Percentiles rank a stretch among this genome's conserved stretches.
Evolutionary conservation across 2,797 vertebrate genomes (phyloP).

Genomic region (Poecilia picta): DNA sequence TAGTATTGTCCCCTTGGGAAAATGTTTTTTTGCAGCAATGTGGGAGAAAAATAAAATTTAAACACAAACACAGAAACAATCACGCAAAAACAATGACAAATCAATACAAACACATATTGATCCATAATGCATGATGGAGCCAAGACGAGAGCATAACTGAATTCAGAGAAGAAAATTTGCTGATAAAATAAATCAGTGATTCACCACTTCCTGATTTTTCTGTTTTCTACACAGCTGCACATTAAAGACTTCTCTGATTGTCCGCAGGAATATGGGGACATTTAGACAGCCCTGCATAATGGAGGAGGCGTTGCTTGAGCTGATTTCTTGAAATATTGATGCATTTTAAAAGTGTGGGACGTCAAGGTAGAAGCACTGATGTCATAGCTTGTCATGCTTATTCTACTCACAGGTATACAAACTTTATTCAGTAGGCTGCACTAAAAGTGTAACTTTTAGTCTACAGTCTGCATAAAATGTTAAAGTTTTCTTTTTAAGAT

Average conservation of each 20-base stretch:
- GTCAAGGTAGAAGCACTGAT: neutral
- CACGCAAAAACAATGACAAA: too few species aligned
- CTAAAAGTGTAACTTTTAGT: neutral
- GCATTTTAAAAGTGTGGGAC: slow-evolving; percentile 34
- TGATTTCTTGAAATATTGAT: slow-evolving; percentile 57
- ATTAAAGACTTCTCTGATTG: slow-evolving; percentile 33
- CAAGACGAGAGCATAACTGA: slow-evolving; percentile 37
- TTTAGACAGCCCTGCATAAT: slow-evolving; percentile 35
- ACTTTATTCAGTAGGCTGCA: neutral
- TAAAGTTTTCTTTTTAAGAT: neutral
- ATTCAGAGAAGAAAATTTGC: slow-evolving; percentile 52
- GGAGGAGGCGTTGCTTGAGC: slow-evolving; percentile 20
- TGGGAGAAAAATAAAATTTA: too few species aligned
- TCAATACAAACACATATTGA: slow-evolving; percentile 44
- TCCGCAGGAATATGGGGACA: slow-evolving; percentile 29
- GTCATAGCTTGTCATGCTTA: neutral
- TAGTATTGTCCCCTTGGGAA: too few species aligned
- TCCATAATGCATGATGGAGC: slow-evolving; percentile 58
- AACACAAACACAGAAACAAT: too few species aligned
- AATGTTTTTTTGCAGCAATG: too few species aligned
- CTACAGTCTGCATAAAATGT: neutral
- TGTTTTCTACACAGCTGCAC: slow-evolving; percentile 29
- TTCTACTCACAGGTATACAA: neutral
- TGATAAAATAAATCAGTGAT: slow-evolving; percentile 49
- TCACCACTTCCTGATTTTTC: slow-evolving; percentile 16